Percentiles rank a stretch among this genome's conserved stretches.
Evolutionary conservation across 23 tunicate genomes (phyloP).

Genomic region (Botrylloides violaceus): DNA sequence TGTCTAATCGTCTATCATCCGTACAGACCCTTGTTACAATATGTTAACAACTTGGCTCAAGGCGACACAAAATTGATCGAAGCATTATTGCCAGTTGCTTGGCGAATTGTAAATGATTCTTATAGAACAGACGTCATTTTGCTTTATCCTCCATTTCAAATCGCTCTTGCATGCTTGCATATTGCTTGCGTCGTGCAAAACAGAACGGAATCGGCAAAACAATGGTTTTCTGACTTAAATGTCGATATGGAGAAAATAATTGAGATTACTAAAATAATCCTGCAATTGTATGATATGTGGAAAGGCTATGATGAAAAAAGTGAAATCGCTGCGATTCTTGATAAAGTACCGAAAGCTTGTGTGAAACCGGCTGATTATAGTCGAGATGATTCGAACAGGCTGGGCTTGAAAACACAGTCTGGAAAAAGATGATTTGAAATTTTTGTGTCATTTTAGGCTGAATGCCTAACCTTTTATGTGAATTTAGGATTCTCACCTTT

Average conservation of each 20-base stretch:
- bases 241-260: slow-evolving; percentile 80
- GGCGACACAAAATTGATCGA: slow-evolving; percentile 43
- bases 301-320: slow-evolving; percentile 60
- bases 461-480: no score
- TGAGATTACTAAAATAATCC: slow-evolving; percentile 61
- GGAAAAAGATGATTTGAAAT: background rate
- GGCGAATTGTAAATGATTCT: slow-evolving; percentile 89
- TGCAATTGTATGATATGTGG: slow-evolving; percentile 79
- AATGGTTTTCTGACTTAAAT: slow-evolving; percentile 91
- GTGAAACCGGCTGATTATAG: slow-evolving; percentile 14
- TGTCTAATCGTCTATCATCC: slow-evolving; percentile 91
- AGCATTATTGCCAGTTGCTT: slow-evolving; percentile 54
- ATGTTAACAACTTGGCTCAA: slow-evolving; percentile 10
- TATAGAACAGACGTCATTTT: slow-evolving; percentile 81
- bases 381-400: slow-evolving; percentile 9
- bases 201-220: slow-evolving; percentile 38
- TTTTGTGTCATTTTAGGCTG: no score
- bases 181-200: slow-evolving; percentile 78
- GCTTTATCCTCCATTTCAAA: slow-evolving; percentile 79
- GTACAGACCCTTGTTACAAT: slow-evolving; percentile 75
- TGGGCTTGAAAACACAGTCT: slow-evolving; percentile 3
- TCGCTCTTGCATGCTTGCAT: slow-evolving; percentile 84
- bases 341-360: slow-evolving; percentile 75
- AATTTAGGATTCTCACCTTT: no score
- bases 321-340: slow-evolving; percentile 43